These are phyloP conservation scores for Pseudeuparius sepicola DNA, from an alignment of 2,888 invertebrate species.

Conservation along the genomic window DNA sequence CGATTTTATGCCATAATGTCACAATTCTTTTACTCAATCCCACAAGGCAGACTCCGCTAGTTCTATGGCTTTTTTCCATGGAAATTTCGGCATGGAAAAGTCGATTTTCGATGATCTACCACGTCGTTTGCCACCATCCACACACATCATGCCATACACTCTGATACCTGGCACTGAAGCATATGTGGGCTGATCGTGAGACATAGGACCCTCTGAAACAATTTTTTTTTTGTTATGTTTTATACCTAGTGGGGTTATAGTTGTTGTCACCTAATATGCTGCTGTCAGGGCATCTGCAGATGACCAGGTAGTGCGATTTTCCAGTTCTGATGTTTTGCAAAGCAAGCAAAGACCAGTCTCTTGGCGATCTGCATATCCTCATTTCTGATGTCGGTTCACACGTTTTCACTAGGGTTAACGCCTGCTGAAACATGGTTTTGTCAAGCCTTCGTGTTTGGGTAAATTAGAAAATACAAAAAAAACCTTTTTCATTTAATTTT, in stretches of 20 bases:
- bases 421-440: constrained; percentile 50
- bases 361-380: constrained; percentile 76
- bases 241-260: too few species aligned
- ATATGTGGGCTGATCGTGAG: constrained; percentile 87
- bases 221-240: too few species aligned
- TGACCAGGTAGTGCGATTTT: constrained; percentile 87
- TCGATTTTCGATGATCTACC: constrained; percentile 39
- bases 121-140: constrained; percentile 41
- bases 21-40: too few species aligned
- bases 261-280: constrained; percentile 73
- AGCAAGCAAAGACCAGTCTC: constrained; percentile 86
- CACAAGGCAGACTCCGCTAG: constrained; percentile 58
- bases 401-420: constrained; percentile 83
- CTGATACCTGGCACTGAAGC: constrained; percentile 88
- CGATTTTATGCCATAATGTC: too few species aligned
- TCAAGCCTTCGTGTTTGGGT: too few species aligned
- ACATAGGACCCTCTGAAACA: constrained; percentile 84
- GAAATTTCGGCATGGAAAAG: constrained; percentile 54
- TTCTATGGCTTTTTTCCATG: constrained; percentile 68
- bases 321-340: constrained; percentile 86
- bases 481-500: too few species aligned
- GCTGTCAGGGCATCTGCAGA: constrained; percentile 80
- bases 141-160: constrained; percentile 92
- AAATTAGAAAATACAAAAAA: too few species aligned
- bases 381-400: constrained; percentile 89